Evolutionary conservation across 2,113 vertebrate genomes (phyloP).

Genomic region (Ictalurus punctatus): DNA sequence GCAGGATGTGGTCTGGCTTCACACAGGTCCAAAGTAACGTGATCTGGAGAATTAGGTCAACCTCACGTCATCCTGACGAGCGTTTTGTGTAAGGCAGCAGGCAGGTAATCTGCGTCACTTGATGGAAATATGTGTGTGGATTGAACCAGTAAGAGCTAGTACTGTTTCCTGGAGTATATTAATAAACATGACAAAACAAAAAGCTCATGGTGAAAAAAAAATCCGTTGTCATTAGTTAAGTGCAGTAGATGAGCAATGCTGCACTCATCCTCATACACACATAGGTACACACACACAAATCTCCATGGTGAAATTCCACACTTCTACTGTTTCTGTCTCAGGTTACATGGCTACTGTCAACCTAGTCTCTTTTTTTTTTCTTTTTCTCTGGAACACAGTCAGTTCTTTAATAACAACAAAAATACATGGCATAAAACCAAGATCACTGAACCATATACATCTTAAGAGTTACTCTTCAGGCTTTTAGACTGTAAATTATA

Average conservation of each 20-base stretch:
- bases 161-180: conserved; percentile 12
- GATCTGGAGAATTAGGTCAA: conserved; percentile 32
- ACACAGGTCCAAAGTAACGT: conserved; percentile 15
- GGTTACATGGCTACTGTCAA: conserved; percentile 36
- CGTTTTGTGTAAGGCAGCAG: conserved; percentile 5
- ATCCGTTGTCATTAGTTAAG: conserved; percentile 12
- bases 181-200: conserved; percentile 33
- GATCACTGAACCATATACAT: neutral
- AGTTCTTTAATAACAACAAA: conserved; percentile 12
- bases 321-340: conserved; percentile 42
- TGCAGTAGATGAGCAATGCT: conserved; percentile 34
- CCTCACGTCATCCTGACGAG: conserved; percentile 31
- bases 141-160: conserved; percentile 23
- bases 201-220: conserved; percentile 15
- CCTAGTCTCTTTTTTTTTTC: neutral
- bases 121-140: conserved; percentile 2
- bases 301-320: conserved; percentile 50
- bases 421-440: conserved; percentile 5
- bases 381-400: neutral
- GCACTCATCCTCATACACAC: conserved; percentile 4
- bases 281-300: neutral
- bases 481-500: neutral
- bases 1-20: neutral
- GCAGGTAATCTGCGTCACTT: conserved; percentile 14
- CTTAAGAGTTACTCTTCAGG: conserved; percentile 9